Conservation (phyloP, 2,888 invertebrate species). For the Chromoteleia sp. region DNA sequence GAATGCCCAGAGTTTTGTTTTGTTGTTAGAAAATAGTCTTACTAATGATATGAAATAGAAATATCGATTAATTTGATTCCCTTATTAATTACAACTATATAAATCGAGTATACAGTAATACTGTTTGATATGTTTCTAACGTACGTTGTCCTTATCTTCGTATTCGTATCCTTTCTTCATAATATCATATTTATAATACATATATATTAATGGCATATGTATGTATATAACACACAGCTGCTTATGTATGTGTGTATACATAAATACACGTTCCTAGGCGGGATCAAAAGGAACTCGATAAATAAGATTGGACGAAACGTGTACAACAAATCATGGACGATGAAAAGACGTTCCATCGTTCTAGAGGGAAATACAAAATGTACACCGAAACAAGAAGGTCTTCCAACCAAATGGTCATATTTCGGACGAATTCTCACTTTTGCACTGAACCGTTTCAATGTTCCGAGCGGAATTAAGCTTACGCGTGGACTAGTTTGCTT, state of each 20-base stretch:
- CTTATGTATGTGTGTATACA: conserved; percentile 71
- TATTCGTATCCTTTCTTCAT: conserved; percentile 67
- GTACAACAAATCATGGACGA: conserved; percentile 7
- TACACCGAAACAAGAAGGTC: conserved; percentile 4
- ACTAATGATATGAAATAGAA: conserved; percentile 81
- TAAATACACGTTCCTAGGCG: conserved; percentile 73
- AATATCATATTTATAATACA: conserved; percentile 70
- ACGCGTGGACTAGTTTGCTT: no score
- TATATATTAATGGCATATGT: conserved; percentile 71
- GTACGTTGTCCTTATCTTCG: conserved; percentile 76
- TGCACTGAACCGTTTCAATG: background rate
- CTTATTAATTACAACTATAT: conserved; percentile 75
- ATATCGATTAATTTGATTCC: conserved; percentile 71
- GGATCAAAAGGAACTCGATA: conserved; percentile 75
- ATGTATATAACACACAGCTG: conserved; percentile 68
- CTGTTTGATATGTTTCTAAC: conserved; percentile 84
- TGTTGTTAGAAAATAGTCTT: conserved; percentile 71
- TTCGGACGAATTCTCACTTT: background rate
- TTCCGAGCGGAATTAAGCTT: conserved; percentile 3
- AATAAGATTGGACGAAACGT: conserved; percentile 18
- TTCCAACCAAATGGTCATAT: background rate
- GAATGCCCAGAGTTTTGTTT: conserved; percentile 64
- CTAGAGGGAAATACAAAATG: conserved; percentile 1
- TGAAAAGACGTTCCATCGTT: conserved; percentile 1
- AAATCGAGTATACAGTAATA: conserved; percentile 83